Evolutionary conservation across 2,888 invertebrate species (phyloP), one percentile per base, ranked within the genome.

Genomic region (Disparrhopalites patrizii): DNA sequence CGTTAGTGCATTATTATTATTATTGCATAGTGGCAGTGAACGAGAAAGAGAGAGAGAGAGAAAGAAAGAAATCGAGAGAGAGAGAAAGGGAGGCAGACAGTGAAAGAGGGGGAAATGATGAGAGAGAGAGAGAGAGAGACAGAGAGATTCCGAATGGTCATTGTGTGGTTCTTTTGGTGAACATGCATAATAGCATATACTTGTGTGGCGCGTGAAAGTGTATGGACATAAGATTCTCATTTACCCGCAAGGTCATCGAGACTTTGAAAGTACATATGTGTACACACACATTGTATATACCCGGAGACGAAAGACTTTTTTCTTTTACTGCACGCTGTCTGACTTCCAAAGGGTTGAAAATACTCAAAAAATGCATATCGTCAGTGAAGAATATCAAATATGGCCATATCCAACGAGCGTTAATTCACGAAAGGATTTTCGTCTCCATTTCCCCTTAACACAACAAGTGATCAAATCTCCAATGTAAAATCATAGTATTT

Each of bases 191-290:
- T 10, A 8, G 3, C 25, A 10, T 18, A 43, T 18, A 43, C 43
- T n/a, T 43, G 36, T 36, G 36, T 43, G n/a, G n/a, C 4, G 20
- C 43, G n/a, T 43, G 18, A 43, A 43, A 52, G n/a, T 47, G 47
- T 25, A 47, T 23, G 52, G 27, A 28, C 52, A 28, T 30, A 23
- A 31, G 58, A 58, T 25, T 58, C 58, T 58, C 43, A 58, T 58
- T 60, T 67, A 58, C 62, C 55, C 31, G 60, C 67, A 67, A 67
- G 67, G 67, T 67, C 67, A 67, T 63, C 31, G 54, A 54, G 54
- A 31, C 54, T 54, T 54, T 54, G 31, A 54, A 47, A n/a, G n/a
- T n/a, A n/a, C n/a, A n/a, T n/a, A n/a, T n/a, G n/a, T n/a, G n/a
- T n/a, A n/a, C n/a, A n/a, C n/a, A n/a, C n/a, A n/a, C n/a, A n/a